phyloP scores from a whole-genome alignment of 2,797 vertebrate genomes.

The Scarus forsteni region DNA sequence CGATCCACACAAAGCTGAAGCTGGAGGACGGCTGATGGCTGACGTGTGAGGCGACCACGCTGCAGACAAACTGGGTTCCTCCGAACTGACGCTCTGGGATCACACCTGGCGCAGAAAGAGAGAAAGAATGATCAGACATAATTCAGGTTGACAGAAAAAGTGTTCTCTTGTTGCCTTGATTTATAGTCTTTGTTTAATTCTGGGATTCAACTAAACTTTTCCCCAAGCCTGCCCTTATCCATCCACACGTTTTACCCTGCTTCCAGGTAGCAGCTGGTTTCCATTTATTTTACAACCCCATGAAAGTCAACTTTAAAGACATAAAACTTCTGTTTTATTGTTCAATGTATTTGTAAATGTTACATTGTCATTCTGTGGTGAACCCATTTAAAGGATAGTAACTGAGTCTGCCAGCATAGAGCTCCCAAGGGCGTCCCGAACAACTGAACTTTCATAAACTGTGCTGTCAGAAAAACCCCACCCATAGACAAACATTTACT shows the following conservation, averaged over 20 bases:
- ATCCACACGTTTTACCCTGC: neutral
- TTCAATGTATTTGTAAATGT: conserved; percentile 7
- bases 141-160: neutral
- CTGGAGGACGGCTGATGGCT: conserved; percentile 95
- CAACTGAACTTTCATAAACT: conserved; percentile 7
- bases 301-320: conserved; percentile 1
- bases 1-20: conserved; percentile 98
- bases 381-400: neutral
- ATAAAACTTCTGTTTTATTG: conserved; percentile 3
- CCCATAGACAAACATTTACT: conserved; percentile 28
- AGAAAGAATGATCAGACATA: neutral
- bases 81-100: conserved; percentile 94
- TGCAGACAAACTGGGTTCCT: conserved; percentile 98
- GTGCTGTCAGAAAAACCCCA: conserved; percentile 11
- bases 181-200: neutral
- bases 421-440: neutral
- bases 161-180: neutral
- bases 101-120: conserved; percentile 84
- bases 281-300: conserved; percentile 18
- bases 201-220: neutral
- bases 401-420: conserved; percentile 7
- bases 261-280: conserved; percentile 19
- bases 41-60: conserved; percentile 96
- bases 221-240: neutral
- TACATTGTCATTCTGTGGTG: conserved; percentile 12